Evolutionary conservation across 1,140 invertebrate genomes (phyloP), one percentile per base, ranked within the genome.

Genomic region (Drosophila mayri): DNA sequence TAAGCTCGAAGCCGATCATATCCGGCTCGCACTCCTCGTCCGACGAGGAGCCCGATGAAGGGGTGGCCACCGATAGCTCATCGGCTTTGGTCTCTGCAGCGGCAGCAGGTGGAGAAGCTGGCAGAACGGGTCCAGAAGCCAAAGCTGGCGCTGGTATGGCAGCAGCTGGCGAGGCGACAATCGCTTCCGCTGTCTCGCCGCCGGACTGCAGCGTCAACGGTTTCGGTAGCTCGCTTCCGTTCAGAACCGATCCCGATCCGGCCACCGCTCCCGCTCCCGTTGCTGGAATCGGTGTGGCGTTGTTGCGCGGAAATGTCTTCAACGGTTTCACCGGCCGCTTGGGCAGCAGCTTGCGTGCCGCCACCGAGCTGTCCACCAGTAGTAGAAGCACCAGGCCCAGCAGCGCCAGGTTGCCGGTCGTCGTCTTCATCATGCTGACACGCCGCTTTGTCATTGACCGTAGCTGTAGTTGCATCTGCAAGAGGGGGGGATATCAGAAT

Each of bases 1-100:
- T 95, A 70, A 98, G 94, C 94, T 98, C 97, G 92, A 98, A 98
- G 80, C 96, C 97, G 74, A 97, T 96, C 95, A 97, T 97, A 94
- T 98, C 97, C 57, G 96, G 95, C 91, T 97, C 96, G 91, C 96
- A 97, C 88, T 97, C 96, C 75, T 96, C 96, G 20, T 92, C 91
- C 44, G 43, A 20, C 62, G 57, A 65, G 63, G 79, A 57, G 41
- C 72, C 77, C 37, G 67, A 63, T 16, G 62, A 72, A 43, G 81
- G 62, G 50, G 82, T 87, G 60, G 84, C 90, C n/a, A 81, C 72
- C 43, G 71, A 55, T 47, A 76, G 62, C 55, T 87, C 81, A 30
- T 59, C 81, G 68, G 64, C 75, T 76, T 65, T 67, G 32, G 74
- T 82, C 74, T 77, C 74, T n/a, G 57, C 37, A 22, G 46, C 44